phyloP scores from a whole-genome alignment of 2,113 vertebrate species.

The Corvus cornix region DNA sequence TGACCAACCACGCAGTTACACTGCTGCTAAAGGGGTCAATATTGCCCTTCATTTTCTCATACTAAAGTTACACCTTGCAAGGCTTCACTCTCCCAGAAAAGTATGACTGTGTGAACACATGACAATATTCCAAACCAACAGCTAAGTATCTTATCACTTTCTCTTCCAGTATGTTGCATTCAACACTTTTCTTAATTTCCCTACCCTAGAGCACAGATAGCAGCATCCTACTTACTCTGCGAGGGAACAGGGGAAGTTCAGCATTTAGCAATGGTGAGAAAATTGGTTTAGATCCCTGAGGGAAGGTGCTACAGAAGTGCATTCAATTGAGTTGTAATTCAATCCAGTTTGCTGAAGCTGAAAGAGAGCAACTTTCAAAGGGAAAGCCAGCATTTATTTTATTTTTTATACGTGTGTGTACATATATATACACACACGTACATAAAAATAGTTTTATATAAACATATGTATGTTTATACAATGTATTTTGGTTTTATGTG shows the following conservation, averaged over 20 bases:
- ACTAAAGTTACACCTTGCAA: neutral
- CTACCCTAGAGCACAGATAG: neutral
- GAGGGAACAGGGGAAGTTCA: neutral
- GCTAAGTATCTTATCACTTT: neutral
- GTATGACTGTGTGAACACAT: neutral
- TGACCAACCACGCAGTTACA: neutral
- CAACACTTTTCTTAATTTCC: neutral
- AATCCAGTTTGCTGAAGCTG: constrained; percentile 4
- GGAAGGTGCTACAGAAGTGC: neutral
- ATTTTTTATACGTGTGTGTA: fast-evolving
- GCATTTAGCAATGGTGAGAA: constrained; percentile 19
- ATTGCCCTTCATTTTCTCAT: neutral
- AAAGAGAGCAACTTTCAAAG: neutral
- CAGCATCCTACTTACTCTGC: neutral
- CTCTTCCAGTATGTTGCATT: neutral
- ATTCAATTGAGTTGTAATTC: neutral
- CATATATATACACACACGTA: fast-evolving
- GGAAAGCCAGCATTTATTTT: neutral
- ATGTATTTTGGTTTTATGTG: neutral
- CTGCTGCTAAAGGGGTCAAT: neutral
- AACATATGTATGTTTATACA: neutral
- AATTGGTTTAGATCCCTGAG: constrained; percentile 21
- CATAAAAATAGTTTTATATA: neutral
- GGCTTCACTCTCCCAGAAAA: neutral
- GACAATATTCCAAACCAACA: neutral